A percentile compares a stretch with the other conserved stretches of the same genome.
Evolutionary conservation across 2,888 invertebrate genomes (phyloP).

Genomic region (Zootermopsis nevadensis): DNA sequence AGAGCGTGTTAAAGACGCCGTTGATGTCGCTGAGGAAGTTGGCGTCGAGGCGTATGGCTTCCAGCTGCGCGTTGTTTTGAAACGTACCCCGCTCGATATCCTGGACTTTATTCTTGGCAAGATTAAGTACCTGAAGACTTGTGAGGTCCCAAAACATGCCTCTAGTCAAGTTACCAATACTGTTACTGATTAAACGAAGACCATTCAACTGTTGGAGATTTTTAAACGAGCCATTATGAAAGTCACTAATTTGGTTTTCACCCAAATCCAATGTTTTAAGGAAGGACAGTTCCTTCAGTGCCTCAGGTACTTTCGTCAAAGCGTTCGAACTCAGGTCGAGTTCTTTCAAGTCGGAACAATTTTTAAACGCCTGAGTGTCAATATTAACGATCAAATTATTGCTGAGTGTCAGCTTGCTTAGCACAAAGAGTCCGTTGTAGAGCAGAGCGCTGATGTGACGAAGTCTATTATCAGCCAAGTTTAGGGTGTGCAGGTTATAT

Average conservation of each 20-base stretch:
- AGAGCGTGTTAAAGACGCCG: constrained; percentile 86
- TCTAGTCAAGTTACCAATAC: constrained; percentile 83
- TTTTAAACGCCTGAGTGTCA: constrained; percentile 84
- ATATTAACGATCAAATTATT: constrained; percentile 85
- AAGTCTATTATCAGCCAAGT: constrained; percentile 87
- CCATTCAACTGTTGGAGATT: constrained; percentile 89
- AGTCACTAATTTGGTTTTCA: constrained; percentile 87
- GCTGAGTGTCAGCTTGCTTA: constrained; percentile 86
- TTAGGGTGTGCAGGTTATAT: constrained; percentile 89
- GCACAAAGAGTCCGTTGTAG: constrained; percentile 85
- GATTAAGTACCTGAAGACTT: constrained; percentile 85
- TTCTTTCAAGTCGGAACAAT: constrained; percentile 89
- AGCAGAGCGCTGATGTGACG: constrained; percentile 83
- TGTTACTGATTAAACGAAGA: constrained; percentile 89
- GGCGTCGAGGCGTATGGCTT: constrained; percentile 88
- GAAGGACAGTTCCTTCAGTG: constrained; percentile 82
- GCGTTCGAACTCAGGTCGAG: constrained; percentile 90
- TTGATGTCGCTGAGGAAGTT: constrained; percentile 91
- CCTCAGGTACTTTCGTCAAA: constrained; percentile 83
- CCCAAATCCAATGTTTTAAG: constrained; percentile 91
- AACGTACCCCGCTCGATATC: constrained; percentile 87
- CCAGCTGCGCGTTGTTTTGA: constrained; percentile 81
- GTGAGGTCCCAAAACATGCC: constrained; percentile 91
- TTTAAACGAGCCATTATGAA: constrained; percentile 86
- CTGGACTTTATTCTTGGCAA: constrained; percentile 90